Conservation (phyloP, 2,888 invertebrate species). For the Oligia strigilis region DNA sequence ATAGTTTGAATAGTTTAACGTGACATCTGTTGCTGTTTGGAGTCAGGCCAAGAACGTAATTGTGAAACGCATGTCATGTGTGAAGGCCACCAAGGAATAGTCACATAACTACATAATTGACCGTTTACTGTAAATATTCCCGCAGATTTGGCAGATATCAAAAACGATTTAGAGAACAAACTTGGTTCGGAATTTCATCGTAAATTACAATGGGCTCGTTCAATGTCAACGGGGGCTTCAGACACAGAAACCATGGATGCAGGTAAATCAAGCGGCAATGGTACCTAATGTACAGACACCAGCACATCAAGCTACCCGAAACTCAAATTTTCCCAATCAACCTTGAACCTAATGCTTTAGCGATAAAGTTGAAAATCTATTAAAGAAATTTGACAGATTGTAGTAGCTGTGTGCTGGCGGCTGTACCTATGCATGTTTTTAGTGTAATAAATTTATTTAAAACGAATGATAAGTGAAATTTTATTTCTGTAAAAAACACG, state of each 20-base stretch:
- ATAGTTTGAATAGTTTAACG: slow-evolving; percentile 19
- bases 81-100: slow-evolving; percentile 46
- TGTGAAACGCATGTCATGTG: slow-evolving; percentile 36
- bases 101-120: slow-evolving; percentile 33
- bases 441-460: background rate
- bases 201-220: slow-evolving; percentile 92
- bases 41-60: slow-evolving; percentile 26
- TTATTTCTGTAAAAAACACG: background rate
- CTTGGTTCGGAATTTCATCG: slow-evolving; percentile 92
- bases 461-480: background rate
- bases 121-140: slow-evolving; percentile 55
- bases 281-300: background rate
- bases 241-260: slow-evolving; percentile 89
- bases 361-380: no score
- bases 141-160: slow-evolving; percentile 91
- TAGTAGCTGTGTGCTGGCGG: no score
- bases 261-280: slow-evolving; percentile 66
- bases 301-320: no score
- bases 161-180: slow-evolving; percentile 93
- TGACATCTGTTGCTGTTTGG: slow-evolving; percentile 27
- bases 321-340: no score
- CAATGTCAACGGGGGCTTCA: slow-evolving; percentile 93
- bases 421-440: background rate
- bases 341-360: no score
- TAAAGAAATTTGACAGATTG: no score